Evolutionary conservation across 2,888 invertebrate species (phyloP), one percentile per base, ranked within the genome.

Genomic region (Eupithecia pulchellata): DNA sequence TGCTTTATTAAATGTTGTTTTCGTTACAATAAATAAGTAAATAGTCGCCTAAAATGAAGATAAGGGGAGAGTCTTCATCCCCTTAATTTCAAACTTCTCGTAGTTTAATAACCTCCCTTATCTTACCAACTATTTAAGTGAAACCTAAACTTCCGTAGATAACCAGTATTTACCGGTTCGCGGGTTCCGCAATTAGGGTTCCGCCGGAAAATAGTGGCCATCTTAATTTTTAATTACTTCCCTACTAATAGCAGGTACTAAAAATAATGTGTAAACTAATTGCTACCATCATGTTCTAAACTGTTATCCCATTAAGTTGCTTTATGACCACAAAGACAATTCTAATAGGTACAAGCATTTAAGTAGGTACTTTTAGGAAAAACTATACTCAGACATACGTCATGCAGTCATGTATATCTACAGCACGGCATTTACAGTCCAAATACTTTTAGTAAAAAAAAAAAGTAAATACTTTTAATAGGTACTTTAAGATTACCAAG

Each of bases 161-260:
- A 75, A 76, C 64, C 74, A 70, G 75, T 74, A 76, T 79, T 78
- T 78, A 76, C 76, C 75, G 73, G 72, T 60, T 70, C 69, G 66
- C 55, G 68, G 70, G 68, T 60, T 66, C 34, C 58, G 77, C 73
- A 77, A 78, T 79, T 77, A 78, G 67, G 66, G 67, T 64, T 58
- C 61, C 60, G 69, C 69, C 60, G 27, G 47, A 66, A 77, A 76
- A 77, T 75, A 77, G 77, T 75, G 72, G 73, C 72, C 69, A 72
- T 73, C 72, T 77, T 75, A 72, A 75, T 77, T 79, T 74, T 69
- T 73, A 61, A 61, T 61, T 61, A 61, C 34, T 61, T 25, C 13
- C 20, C 13, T 32, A 14, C 60, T 60, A 60, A 60, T 58, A 55
- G 42, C 42, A 52, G 3, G 20, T 25, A 52, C 52, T 4, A 52